phyloP scores from a whole-genome alignment of 35 echinoderm and acorn worm species.

The Lytechinus pictus region DNA sequence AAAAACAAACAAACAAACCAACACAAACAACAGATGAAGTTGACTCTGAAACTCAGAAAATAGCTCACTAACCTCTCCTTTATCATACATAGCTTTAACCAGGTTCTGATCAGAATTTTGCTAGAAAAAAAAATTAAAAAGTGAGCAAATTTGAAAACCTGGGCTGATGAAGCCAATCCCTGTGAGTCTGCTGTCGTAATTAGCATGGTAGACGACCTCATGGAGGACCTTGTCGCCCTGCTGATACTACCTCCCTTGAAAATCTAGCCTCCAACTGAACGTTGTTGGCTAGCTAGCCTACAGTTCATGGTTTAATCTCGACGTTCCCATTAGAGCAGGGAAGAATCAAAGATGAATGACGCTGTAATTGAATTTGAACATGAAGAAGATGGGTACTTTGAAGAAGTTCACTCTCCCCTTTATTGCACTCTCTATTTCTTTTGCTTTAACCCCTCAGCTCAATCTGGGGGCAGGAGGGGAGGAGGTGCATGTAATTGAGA shows the following conservation, averaged over 20 bases:
- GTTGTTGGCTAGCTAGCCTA: too few species aligned
- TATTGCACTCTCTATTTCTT: neutral
- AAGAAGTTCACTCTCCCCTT: neutral
- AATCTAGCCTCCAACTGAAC: neutral
- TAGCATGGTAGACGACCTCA: conserved; percentile 9
- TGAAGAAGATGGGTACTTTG: neutral
- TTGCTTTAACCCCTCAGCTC: neutral
- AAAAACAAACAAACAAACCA: too few species aligned
- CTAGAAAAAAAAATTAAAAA: too few species aligned
- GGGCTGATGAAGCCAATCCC: too few species aligned
- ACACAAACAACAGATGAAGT: too few species aligned
- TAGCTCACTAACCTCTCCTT: too few species aligned
- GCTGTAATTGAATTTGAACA: conserved; percentile 3
- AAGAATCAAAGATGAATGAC: conserved; percentile 13
- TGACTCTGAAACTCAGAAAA: too few species aligned
- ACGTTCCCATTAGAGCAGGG: neutral
- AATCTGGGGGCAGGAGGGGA: neutral
- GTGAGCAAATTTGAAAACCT: too few species aligned
- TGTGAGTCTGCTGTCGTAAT: neutral
- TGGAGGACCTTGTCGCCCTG: neutral
- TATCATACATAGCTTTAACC: too few species aligned
- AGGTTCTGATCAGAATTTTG: too few species aligned
- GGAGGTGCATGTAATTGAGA: neutral
- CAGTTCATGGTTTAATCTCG: neutral
- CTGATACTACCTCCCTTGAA: neutral